Evolutionary conservation across 1,140 invertebrate genomes (phyloP).

Genomic region (Diabrotica virgifera): DNA sequence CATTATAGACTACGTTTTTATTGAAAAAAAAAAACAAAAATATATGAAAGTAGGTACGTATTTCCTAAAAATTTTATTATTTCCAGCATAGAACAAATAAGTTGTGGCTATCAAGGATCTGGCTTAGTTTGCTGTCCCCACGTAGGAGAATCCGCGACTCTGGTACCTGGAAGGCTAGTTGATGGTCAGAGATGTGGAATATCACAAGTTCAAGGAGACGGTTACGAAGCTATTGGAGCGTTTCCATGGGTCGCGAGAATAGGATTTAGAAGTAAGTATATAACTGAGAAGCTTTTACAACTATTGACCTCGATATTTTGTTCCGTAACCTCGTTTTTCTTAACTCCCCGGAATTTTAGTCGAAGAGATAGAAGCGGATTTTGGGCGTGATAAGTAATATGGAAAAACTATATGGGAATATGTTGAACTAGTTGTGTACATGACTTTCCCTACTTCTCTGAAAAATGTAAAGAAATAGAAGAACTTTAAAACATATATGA

Average conservation of each 20-base stretch:
- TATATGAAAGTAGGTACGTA: no score
- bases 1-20: no score
- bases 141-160: conserved; percentile 17
- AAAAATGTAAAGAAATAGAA: no score
- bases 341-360: no score
- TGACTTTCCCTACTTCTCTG: no score
- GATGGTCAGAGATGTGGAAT: conserved; percentile 54
- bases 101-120: conserved; percentile 48
- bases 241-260: conserved; percentile 66
- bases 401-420: no score
- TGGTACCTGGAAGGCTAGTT: conserved; percentile 26
- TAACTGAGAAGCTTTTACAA: no score
- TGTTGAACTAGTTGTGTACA: no score
- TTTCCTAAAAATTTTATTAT: not conserved
- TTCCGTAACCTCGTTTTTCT: not conserved
- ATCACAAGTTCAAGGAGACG: conserved; percentile 60
- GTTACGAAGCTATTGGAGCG: conserved; percentile 61
- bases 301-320: not conserved
- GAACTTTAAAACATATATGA: no score
- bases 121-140: conserved; percentile 50
- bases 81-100: conserved; percentile 43
- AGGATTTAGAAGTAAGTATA: conserved; percentile 59
- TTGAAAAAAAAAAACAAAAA: no score
- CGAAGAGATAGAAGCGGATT: no score
- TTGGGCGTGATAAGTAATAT: no score